Evolutionary conservation across 1,140 invertebrate genomes (phyloP), one percentile per base, ranked within the genome.

Genomic region (Hermetia illucens): DNA sequence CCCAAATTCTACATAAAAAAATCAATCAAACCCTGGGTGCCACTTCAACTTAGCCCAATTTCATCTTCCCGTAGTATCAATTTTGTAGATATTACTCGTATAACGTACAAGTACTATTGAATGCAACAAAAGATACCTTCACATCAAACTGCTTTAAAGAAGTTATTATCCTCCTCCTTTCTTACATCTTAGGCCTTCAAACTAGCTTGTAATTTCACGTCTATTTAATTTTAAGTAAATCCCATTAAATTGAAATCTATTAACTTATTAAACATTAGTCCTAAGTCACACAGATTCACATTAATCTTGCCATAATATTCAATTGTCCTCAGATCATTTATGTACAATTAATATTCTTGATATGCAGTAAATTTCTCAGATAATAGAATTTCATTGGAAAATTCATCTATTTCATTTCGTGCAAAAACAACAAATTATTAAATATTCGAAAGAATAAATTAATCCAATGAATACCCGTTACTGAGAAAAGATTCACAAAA

Each of bases 231-330:
- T 25, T 25, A 25, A 8, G n/a, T 29, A 13, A 13, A 4, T 29
- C 3, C 3, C 16, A 13, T 4, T 29, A 13, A 4, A 3, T 29
- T 29, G n/a, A 29, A 13, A 13, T 29, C 3, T 29, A 13, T 29
- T 29, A 13, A 29, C 12, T 13, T 8, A 29, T 13, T 29, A 29
- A 15, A 29, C 16, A 29, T 12, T 15, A 29, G n/a, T 29, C n/a
- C 16, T 29, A 13, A 13, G n/a, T 29, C n/a, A 15, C 27, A 29
- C 27, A 13, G 16, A 29, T 29, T 29, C 12, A 29, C 55, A 58
- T 58, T 58, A 58, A 58, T 58, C 55, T 58, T 58, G 55, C 55
- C 55, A 58, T 58, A 58, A 58, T 58, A 58, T 34, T 38, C 32
- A 34, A 34, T 34, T 12, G 18, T 52, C 16, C 19, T 36, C 42